Conservation (phyloP, 1,140 invertebrate species). For the Hormaphis cornu region DNA sequence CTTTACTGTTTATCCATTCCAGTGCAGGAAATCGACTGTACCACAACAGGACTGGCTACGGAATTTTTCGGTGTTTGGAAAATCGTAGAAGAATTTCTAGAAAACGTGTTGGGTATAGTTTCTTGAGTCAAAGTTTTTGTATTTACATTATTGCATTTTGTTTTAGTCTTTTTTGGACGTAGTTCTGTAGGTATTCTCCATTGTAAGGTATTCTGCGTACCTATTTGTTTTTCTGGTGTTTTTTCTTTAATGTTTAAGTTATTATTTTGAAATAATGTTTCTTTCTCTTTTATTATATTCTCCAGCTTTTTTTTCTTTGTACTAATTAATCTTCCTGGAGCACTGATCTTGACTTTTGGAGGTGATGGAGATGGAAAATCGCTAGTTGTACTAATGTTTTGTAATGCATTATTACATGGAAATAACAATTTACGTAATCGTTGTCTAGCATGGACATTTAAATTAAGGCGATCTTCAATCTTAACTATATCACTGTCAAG, state of each 20-base stretch:
- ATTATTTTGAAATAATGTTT: neutral
- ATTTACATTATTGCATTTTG: neutral
- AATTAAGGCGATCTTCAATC: conserved; percentile 1
- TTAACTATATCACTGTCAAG: neutral
- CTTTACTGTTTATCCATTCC: conserved; percentile 3
- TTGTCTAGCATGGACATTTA: neutral
- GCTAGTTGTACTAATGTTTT: neutral
- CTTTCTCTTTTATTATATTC: neutral
- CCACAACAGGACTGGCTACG: neutral
- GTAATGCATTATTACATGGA: neutral
- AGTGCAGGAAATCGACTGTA: neutral
- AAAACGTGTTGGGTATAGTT: neutral
- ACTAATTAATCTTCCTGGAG: conserved; percentile 13
- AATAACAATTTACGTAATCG: neutral
- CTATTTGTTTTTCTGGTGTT: neutral
- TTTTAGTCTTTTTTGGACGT: conserved; percentile 10
- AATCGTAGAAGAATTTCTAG: conserved; percentile 4
- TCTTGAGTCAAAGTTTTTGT: neutral
- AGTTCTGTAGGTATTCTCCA: conserved; percentile 17
- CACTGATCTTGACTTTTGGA: neutral
- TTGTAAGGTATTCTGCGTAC: neutral
- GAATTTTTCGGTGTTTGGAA: conserved; percentile 14
- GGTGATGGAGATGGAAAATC: conserved; percentile 19
- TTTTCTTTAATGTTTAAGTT: neutral
- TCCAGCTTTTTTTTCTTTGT: neutral